phyloP scores from a whole-genome alignment of 64 coral and sea anemone species.

The Trachythela sp. region DNA sequence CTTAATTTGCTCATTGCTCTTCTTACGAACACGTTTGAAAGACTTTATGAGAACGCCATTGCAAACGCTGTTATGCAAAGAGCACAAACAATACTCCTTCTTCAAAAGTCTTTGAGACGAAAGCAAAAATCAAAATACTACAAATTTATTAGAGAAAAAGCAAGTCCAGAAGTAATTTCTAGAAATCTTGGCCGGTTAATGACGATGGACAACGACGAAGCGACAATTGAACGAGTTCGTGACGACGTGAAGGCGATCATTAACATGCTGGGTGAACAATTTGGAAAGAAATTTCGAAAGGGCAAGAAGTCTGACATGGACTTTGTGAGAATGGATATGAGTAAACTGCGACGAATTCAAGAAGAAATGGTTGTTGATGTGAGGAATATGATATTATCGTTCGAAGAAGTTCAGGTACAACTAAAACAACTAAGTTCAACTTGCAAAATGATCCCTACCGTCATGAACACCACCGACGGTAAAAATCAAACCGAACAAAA shows the following conservation, averaged over 20 bases:
- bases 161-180: not conserved
- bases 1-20: constrained; percentile 1
- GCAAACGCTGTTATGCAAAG: constrained; percentile 7
- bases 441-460: not conserved
- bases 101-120: constrained; percentile 14
- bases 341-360: not conserved
- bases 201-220: not conserved
- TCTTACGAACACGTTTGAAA: constrained; percentile 4
- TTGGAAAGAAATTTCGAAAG: constrained; percentile 18
- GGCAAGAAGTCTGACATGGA: not conserved
- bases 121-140: constrained; percentile 9
- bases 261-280: not conserved
- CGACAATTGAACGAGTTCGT: not conserved
- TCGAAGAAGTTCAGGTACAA: not conserved
- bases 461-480: not conserved
- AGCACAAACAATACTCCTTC: not conserved
- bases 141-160: not conserved
- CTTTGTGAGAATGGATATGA: not conserved
- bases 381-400: not conserved
- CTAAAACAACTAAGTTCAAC: not conserved
- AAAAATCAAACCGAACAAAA: not conserved
- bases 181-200: not conserved
- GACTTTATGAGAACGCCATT: constrained; percentile 8
- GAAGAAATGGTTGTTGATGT: not conserved
- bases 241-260: not conserved